A percentile compares a stretch with the other conserved stretches of the same genome.
These are phyloP conservation scores for Selenia dentaria DNA, from an alignment of 2,888 invertebrate species.

Conservation along the genomic window DNA sequence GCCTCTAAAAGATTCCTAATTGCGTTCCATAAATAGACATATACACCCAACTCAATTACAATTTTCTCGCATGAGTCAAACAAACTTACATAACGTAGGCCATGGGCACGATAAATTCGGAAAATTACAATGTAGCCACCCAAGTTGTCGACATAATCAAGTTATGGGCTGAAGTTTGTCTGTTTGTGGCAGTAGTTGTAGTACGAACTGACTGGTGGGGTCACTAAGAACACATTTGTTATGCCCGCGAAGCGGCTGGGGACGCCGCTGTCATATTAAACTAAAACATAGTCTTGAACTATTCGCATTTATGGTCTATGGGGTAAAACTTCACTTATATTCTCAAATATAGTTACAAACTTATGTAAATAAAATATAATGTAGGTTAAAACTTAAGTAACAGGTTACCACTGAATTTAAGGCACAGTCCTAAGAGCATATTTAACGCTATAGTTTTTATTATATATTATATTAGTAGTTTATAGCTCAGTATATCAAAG, in stretches of 20 bases:
- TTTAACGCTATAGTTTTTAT: no score
- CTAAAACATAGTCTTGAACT: background rate
- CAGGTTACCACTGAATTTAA: no score
- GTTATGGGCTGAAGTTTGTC: constrained; percentile 2
- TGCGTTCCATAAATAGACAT: no score
- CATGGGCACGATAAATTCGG: constrained; percentile 3
- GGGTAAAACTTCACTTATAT: no score
- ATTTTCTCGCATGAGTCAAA: background rate
- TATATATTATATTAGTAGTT: no score
- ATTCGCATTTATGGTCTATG: background rate
- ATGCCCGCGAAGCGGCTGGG: background rate
- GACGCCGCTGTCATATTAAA: background rate
- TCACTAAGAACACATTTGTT: constrained; percentile 1
- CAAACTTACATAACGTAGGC: background rate
- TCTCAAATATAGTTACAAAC: no score
- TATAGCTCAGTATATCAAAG: no score
- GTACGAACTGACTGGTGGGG: background rate
- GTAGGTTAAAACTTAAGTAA: no score
- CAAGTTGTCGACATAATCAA: constrained; percentile 7
- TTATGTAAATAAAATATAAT: no score
- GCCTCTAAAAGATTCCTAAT: no score
- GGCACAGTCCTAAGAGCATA: no score
- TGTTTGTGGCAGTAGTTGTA: background rate
- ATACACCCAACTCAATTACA: constrained; percentile 1
- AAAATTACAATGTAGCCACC: constrained; percentile 3